phyloP scores from a whole-genome alignment of 2,888 invertebrate genomes.

The Leptopilina myrica region DNA sequence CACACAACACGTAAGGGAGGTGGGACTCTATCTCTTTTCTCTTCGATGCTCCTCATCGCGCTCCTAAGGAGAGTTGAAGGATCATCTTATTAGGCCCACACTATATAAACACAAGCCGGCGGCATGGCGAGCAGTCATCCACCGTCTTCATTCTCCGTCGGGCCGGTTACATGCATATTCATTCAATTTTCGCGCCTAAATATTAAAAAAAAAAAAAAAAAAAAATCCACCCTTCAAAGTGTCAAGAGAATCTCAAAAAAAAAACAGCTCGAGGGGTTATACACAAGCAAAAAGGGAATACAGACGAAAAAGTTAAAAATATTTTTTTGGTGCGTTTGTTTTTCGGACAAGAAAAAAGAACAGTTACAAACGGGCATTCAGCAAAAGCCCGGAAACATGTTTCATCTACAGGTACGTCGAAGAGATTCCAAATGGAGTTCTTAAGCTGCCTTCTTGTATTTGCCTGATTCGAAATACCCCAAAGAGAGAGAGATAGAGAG shows the following conservation, averaged over 20 bases:
- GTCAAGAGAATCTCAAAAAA: conserved; percentile 9
- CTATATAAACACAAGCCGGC: conserved; percentile 75
- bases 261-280: background rate
- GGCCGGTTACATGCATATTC: conserved; percentile 59
- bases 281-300: background rate
- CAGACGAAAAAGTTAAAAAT: conserved; percentile 19
- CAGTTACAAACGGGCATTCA: conserved; percentile 54
- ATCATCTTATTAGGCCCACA: conserved; percentile 75
- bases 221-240: conserved; percentile 31
- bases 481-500: background rate
- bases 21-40: conserved; percentile 54
- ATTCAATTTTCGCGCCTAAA: conserved; percentile 41
- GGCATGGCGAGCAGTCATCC: conserved; percentile 71
- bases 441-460: conserved; percentile 6
- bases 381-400: conserved; percentile 60
- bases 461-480: background rate
- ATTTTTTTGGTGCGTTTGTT: conserved; percentile 30
- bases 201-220: no score
- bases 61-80: conserved; percentile 64
- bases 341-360: background rate
- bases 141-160: conserved; percentile 68
- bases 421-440: conserved; percentile 15
- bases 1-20: conserved; percentile 53
- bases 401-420: conserved; percentile 66
- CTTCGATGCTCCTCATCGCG: conserved; percentile 7